phyloP scores from a whole-genome alignment of 2,113 vertebrate species.

The Atractosteus spatula region DNA sequence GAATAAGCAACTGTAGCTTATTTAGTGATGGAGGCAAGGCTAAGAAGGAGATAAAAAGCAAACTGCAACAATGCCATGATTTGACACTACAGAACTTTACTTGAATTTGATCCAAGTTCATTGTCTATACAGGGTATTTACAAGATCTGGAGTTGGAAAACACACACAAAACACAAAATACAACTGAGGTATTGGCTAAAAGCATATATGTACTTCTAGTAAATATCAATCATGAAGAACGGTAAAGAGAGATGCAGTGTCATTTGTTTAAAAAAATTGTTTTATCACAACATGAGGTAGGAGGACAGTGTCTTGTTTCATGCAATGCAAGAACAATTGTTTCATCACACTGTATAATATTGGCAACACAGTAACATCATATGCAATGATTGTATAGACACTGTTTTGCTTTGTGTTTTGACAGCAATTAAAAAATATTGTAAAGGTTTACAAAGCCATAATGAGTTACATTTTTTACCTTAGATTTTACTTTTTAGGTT shows the following conservation, averaged over 20 bases:
- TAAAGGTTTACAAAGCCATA: constrained; percentile 43
- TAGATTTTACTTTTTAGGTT: neutral
- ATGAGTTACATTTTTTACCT: constrained; percentile 24
- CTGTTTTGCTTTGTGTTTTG: constrained; percentile 51
- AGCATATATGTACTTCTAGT: constrained; percentile 69
- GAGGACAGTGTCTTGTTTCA: constrained; percentile 73
- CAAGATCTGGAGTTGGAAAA: constrained; percentile 61
- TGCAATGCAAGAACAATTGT: constrained; percentile 66
- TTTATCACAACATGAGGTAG: constrained; percentile 80
- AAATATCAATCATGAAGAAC: constrained; percentile 65
- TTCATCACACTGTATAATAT: constrained; percentile 67
- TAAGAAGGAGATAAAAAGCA: neutral
- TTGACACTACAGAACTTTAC: constrained; percentile 73
- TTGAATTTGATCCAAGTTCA: constrained; percentile 74
- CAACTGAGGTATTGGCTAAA: constrained; percentile 72
- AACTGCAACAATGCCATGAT: constrained; percentile 9
- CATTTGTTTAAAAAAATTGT: constrained; percentile 65
- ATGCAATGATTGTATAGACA: constrained; percentile 62
- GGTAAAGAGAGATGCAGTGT: constrained; percentile 64
- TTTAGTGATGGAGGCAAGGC: too few relatives aligned
- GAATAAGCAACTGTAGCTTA: too few relatives aligned
- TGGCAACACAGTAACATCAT: constrained; percentile 60
- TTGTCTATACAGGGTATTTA: constrained; percentile 67
- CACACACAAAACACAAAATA: constrained; percentile 57
- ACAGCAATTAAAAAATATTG: constrained; percentile 39